A percentile compares a stretch with the other conserved stretches of the same genome.
Conservation (phyloP, 2,113 vertebrate genomes). For the Odocoileus virginianus region DNA sequence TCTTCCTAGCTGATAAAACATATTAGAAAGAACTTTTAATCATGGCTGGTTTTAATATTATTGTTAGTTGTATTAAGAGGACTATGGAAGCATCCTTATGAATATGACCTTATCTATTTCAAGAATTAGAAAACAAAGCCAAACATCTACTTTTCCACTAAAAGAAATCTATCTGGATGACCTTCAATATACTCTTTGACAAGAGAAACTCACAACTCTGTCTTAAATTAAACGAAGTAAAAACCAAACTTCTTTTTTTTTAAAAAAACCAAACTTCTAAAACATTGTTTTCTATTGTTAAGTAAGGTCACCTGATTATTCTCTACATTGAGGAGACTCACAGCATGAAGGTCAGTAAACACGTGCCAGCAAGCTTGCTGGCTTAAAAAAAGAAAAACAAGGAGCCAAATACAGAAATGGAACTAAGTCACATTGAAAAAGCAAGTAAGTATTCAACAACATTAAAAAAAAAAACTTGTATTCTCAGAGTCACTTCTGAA, state of each 20-base stretch:
- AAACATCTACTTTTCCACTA: constrained; percentile 15
- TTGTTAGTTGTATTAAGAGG: neutral
- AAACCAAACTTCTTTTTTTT: constrained; percentile 2
- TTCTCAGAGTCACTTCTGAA: constrained; percentile 36
- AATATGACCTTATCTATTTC: constrained; percentile 1
- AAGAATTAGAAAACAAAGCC: constrained; percentile 23
- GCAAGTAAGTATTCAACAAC: neutral
- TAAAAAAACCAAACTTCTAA: constrained; percentile 13
- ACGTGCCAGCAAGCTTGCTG: neutral
- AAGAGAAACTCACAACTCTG: neutral
- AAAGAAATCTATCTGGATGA: constrained; percentile 20
- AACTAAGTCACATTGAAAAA: constrained; percentile 8
- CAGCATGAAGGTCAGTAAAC: constrained; percentile 43
- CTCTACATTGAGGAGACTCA: neutral
- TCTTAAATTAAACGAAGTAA: neutral
- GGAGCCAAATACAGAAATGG: neutral
- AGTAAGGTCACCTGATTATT: constrained; percentile 20
- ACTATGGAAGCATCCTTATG: neutral
- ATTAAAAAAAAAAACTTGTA: neutral
- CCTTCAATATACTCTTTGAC: neutral
- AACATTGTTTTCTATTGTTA: constrained; percentile 6
- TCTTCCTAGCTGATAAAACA: neutral
- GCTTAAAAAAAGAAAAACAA: neutral
- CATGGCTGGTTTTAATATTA: neutral
- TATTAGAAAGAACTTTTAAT: neutral